phyloP scores from a whole-genome alignment of 92 coral and sea anemone genomes.

The Umimayanthus kanabou region DNA sequence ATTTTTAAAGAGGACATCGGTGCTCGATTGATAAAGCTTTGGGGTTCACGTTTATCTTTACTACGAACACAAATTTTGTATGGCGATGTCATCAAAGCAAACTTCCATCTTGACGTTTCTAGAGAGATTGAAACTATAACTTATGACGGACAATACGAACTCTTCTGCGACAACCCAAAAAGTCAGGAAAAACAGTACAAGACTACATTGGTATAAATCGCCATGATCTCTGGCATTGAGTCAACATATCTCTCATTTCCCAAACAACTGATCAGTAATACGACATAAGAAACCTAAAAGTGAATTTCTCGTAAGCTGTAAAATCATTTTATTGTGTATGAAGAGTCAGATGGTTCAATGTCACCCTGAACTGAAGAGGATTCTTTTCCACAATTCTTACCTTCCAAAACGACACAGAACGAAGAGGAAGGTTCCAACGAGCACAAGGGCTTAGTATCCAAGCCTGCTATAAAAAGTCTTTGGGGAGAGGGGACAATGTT shows the following conservation, averaged over 20 bases:
- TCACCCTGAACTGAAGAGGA: background rate
- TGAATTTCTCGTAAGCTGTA: background rate
- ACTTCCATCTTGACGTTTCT: background rate
- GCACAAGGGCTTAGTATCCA: slow-evolving; percentile 19
- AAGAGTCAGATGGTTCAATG: slow-evolving; percentile 11
- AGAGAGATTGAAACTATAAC: background rate
- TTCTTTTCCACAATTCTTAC: slow-evolving; percentile 10
- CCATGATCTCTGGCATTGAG: background rate
- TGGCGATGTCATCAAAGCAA: background rate
- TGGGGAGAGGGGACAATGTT: background rate
- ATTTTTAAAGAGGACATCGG: too few relatives aligned
- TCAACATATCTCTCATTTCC: background rate
- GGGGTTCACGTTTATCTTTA: too few relatives aligned
- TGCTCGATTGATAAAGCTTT: too few relatives aligned
- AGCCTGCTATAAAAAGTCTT: background rate
- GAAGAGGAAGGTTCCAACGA: slow-evolving; percentile 31
- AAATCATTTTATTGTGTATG: background rate
- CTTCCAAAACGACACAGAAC: slow-evolving; percentile 31
- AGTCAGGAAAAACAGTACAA: background rate
- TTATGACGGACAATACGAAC: background rate
- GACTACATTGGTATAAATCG: background rate
- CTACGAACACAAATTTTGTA: too few relatives aligned
- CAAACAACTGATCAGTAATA: background rate
- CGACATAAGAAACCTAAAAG: background rate
- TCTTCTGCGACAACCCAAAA: background rate